phyloP scores from a whole-genome alignment of 2,888 invertebrate species.

The Ophion ventricosus region DNA sequence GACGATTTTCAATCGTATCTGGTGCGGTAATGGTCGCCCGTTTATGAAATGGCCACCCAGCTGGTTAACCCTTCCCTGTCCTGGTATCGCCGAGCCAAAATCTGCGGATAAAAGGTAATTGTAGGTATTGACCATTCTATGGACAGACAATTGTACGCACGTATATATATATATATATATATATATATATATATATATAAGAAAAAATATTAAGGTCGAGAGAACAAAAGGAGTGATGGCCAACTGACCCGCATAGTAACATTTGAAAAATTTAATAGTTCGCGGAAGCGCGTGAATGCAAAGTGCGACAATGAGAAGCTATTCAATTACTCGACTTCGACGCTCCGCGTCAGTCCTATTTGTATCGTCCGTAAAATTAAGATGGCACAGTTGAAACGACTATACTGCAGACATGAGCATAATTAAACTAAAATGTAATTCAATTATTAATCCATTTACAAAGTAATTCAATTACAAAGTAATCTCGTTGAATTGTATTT shows the following conservation, averaged over 20 bases:
- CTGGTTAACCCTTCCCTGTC: slow-evolving; percentile 98
- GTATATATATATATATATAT: background rate
- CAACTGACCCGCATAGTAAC: background rate
- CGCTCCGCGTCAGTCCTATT: background rate
- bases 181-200: background rate
- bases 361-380: background rate
- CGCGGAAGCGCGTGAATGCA: background rate
- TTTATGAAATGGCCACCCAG: slow-evolving; percentile 99
- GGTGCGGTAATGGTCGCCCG: slow-evolving; percentile 97
- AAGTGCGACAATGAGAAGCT: background rate
- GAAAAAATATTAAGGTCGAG: background rate
- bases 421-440: too few species aligned
- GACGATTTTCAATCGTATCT: slow-evolving; percentile 96
- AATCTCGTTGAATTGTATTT: too few species aligned
- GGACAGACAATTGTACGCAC: too few species aligned
- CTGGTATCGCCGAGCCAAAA: slow-evolving; percentile 84
- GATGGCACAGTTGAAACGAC: background rate
- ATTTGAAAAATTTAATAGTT: background rate
- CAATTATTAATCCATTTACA: too few species aligned
- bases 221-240: background rate
- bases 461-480: too few species aligned
- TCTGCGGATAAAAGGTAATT: slow-evolving; percentile 71
- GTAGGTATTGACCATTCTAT: background rate
- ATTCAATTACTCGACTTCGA: background rate
- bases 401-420: background rate